Base-by-base conservation (phyloP, 2,888 invertebrate species). In the Entomobrya multifasciata region DNA sequence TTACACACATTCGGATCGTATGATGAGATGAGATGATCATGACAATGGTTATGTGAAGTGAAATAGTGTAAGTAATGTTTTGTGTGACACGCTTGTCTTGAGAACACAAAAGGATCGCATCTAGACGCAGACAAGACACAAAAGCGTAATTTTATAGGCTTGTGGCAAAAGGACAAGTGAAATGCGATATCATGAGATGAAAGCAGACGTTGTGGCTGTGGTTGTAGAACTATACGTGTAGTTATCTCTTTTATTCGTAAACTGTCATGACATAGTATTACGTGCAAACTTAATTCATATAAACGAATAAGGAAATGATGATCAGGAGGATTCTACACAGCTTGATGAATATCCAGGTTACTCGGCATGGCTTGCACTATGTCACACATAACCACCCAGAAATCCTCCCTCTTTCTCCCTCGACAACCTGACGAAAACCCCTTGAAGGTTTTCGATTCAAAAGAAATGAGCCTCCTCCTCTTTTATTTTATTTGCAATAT, bases 141-240 rank as follows among this genome's bases (percentile, higher is more conserved):
- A 49, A 49, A 15, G n/a, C 55, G 41, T 70, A 67, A 55, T 70
- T 41, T 70, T 67, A 20, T 20, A 55, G 80, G 27, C 70, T 74
- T 60, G 74, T 81, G 82, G 74, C 82, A 74, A 49, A 47, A 49
- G 27, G 82, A 22, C 47, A 72, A 81, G 81, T 81, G 72, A 82
- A 74, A 76, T 83, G 76, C 67, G 60, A 62, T 83, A 76, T 41
- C 52, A 65, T 83, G 76, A 76, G 76, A 77, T 83, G 83, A 83
- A 65, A 83, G 77, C 76, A 82, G 74, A 82, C 82, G 65, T 76
- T 67, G 83, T 52, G 83, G 83, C n/a, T n/a, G n/a, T n/a, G n/a
- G n/a, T n/a, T n/a, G n/a, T n/a, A n/a, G n/a, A n/a, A n/a, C n/a
- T n/a, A n/a, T n/a, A n/a, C n/a, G n/a, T n/a, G n/a, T n/a, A n/a